Percentiles rank a stretch among this genome's conserved stretches.
These are phyloP conservation scores for Synergus laeviventris DNA, from an alignment of 2,888 invertebrate genomes.

Conservation along the genomic window DNA sequence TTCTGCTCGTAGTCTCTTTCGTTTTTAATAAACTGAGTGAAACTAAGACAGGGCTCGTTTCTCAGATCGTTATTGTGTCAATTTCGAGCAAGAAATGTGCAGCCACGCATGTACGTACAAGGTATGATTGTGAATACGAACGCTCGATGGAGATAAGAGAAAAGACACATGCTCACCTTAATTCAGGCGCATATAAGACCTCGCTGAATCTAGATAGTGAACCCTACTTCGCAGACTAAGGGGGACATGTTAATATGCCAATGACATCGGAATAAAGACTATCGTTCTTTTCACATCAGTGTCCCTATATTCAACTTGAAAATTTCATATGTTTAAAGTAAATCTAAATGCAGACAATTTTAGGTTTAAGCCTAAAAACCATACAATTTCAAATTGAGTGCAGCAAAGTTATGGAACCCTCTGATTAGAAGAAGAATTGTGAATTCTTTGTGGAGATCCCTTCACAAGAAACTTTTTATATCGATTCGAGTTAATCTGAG, in stretches of 20 bases:
- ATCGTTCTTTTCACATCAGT: constrained; percentile 35
- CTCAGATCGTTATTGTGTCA: constrained; percentile 33
- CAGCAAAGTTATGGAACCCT: neutral
- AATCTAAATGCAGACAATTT: too few relatives aligned
- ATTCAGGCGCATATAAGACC: constrained; percentile 31
- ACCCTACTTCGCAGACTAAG: constrained; percentile 27
- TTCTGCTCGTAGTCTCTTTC: neutral
- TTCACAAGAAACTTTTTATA: neutral
- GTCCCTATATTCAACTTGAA: constrained; percentile 25
- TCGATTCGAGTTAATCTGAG: neutral
- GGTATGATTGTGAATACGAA: constrained; percentile 26
- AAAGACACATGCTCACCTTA: constrained; percentile 34
- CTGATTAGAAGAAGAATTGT: neutral
- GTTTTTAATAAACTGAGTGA: constrained; percentile 25
- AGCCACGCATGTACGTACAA: constrained; percentile 26
- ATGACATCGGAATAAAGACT: constrained; percentile 33
- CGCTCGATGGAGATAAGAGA: constrained; percentile 15
- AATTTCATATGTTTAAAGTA: too few relatives aligned
- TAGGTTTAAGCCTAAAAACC: too few relatives aligned
- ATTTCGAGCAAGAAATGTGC: constrained; percentile 37
- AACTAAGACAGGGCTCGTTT: neutral
- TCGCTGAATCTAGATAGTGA: constrained; percentile 30
- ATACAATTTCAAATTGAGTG: too few relatives aligned
- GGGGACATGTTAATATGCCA: constrained; percentile 38
- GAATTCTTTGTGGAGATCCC: neutral